These are phyloP conservation scores for Semaprochilodus insignis DNA, from an alignment of 2,797 vertebrate genomes.

Conservation along the genomic window DNA sequence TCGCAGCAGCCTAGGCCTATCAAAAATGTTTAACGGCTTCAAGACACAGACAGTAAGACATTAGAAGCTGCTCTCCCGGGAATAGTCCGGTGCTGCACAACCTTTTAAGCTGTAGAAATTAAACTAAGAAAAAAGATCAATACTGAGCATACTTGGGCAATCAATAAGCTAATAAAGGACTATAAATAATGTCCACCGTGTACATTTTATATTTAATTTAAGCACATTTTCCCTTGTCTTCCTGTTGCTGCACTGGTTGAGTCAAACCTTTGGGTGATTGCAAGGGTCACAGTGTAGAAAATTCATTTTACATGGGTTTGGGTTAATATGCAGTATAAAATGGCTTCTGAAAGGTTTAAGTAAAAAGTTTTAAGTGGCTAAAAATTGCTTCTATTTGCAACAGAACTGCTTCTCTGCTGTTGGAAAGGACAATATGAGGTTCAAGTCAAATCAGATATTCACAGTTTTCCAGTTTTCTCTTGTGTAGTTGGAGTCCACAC, in stretches of 20 bases:
- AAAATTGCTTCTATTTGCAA: too few species aligned
- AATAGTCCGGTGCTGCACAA: neutral
- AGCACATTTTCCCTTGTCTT: neutral
- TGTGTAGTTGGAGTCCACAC: too few species aligned
- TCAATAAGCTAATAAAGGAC: slow-evolving; percentile 14
- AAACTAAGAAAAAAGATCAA: neutral
- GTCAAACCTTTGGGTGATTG: neutral
- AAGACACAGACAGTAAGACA: slow-evolving; percentile 3
- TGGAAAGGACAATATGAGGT: too few species aligned
- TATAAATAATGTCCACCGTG: neutral
- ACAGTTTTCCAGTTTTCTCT: too few species aligned
- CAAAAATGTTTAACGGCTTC: neutral
- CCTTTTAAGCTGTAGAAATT: slow-evolving; percentile 1
- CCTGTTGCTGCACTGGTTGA: neutral
- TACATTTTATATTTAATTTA: neutral
- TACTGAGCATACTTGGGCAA: neutral
- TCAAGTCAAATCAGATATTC: too few species aligned
- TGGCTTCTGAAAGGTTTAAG: neutral
- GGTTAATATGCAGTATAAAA: neutral
- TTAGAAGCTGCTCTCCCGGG: slow-evolving; percentile 9
- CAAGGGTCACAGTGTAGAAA: neutral
- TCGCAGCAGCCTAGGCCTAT: slow-evolving; percentile 6
- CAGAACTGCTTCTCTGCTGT: neutral
- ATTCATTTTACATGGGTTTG: neutral
- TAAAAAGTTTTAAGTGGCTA: neutral